These are phyloP conservation scores for Actinostola sp. DNA, from an alignment of 92 coral and sea anemone species.

Conservation along the genomic window DNA sequence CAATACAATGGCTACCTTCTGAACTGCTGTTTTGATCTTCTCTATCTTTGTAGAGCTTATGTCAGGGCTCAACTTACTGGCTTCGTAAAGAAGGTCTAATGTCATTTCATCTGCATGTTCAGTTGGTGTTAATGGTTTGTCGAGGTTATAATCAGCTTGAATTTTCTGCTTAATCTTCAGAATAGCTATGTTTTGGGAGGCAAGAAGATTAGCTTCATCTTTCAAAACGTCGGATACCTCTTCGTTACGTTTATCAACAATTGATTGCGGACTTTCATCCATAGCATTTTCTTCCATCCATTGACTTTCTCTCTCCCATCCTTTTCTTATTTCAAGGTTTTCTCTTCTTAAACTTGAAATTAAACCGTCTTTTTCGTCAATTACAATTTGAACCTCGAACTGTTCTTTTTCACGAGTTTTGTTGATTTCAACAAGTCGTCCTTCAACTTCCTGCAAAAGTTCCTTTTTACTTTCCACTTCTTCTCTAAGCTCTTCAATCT, in stretches of 20 bases:
- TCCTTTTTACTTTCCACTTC: constrained; percentile 42
- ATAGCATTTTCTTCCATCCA: constrained; percentile 44
- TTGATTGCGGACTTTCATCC: not conserved
- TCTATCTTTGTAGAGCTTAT: constrained; percentile 9
- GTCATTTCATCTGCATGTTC: constrained; percentile 25
- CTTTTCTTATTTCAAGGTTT: constrained; percentile 36
- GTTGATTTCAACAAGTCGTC: constrained; percentile 30
- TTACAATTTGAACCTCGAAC: constrained; percentile 25
- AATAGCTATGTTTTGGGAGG: constrained; percentile 33
- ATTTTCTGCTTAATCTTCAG: constrained; percentile 46
- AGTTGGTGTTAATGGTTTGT: constrained; percentile 24
- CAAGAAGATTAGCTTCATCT: constrained; percentile 13
- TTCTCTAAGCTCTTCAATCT: constrained; percentile 40
- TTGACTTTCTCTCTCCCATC: constrained; percentile 47
- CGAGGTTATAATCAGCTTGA: constrained; percentile 34
- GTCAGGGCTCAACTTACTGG: not conserved
- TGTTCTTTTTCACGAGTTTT: constrained; percentile 35
- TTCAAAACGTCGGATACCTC: not conserved
- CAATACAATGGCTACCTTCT: constrained; percentile 19
- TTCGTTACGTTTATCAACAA: not conserved
- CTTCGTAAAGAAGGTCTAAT: constrained; percentile 1
- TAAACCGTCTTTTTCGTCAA: constrained; percentile 45
- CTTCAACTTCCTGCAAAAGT: constrained; percentile 30
- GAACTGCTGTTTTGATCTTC: not conserved
- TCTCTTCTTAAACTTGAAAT: constrained; percentile 44